phyloP scores from a whole-genome alignment of 2,113 vertebrate species.

The Copsychus sechellarum region DNA sequence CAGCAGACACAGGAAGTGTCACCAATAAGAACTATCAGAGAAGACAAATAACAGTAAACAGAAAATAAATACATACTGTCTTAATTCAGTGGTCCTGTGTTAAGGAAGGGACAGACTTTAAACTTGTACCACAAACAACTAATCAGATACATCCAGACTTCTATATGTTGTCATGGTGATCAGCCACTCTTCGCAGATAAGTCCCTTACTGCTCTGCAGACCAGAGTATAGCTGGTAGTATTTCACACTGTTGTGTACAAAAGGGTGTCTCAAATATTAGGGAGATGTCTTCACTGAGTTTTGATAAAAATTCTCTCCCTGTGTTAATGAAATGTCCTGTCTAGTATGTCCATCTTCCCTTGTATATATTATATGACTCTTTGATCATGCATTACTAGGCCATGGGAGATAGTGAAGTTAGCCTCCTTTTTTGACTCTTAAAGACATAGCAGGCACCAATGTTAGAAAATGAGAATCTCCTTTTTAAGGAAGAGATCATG shows the following conservation, averaged over 20 bases:
- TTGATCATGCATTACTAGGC: neutral
- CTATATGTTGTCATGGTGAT: neutral
- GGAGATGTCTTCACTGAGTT: neutral
- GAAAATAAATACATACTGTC: neutral
- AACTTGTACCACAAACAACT: neutral
- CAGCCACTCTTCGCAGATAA: neutral
- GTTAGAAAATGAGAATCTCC: neutral
- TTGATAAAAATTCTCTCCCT: neutral
- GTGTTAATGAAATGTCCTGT: neutral
- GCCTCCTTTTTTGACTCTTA: neutral
- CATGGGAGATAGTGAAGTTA: neutral
- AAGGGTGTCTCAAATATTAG: neutral
- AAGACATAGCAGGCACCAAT: neutral
- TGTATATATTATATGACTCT: neutral
- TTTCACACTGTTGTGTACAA: neutral
- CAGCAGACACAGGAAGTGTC: neutral
- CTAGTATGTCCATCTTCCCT: neutral
- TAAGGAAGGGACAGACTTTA: neutral
- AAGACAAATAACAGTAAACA: neutral
- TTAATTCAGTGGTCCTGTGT: neutral
- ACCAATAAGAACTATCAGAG: neutral
- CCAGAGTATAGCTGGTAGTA: neutral
- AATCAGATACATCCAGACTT: neutral
- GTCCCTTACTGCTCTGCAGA: accelerated
- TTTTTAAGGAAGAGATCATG: neutral